Evolutionary conservation across 2,888 invertebrate genomes (phyloP).

Genomic region (Agrochola circellaris): DNA sequence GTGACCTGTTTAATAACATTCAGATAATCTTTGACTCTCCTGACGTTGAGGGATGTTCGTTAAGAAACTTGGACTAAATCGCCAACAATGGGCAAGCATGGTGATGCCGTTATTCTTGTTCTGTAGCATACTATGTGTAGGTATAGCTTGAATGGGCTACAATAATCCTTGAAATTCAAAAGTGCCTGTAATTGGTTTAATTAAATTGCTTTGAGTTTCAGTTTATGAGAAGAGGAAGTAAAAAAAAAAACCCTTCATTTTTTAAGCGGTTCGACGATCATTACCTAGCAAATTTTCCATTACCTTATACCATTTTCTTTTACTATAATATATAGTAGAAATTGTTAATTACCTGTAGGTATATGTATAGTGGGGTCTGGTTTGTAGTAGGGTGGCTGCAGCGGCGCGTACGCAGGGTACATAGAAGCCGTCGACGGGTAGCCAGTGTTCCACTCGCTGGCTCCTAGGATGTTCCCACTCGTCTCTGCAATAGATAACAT

Average conservation of each 20-base stretch:
- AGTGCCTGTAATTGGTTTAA: neutral
- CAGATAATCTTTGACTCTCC: neutral
- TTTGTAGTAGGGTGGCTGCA: constrained; percentile 89
- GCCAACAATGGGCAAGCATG: too few species aligned
- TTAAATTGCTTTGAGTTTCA: neutral
- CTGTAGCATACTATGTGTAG: too few species aligned
- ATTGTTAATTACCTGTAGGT: constrained; percentile 89
- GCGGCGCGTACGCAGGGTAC: constrained; percentile 90
- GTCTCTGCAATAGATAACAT: constrained; percentile 78
- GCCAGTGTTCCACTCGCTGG: constrained; percentile 92
- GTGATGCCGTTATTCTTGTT: neutral
- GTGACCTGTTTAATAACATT: neutral
- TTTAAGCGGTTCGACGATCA: neutral
- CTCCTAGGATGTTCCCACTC: constrained; percentile 91
- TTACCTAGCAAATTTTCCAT: neutral
- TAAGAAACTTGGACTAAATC: neutral
- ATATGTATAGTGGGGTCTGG: constrained; percentile 91
- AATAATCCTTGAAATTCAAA: neutral
- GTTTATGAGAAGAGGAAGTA: neutral
- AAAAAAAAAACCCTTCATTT: neutral
- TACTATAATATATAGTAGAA: neutral
- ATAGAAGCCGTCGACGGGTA: constrained; percentile 88
- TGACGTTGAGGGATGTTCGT: neutral
- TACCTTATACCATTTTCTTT: neutral
- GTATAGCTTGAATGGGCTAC: neutral